Evolutionary conservation across 2,113 vertebrate genomes (phyloP), one percentile per base, ranked within the genome.

Genomic region (Osmerus eperlanus): DNA sequence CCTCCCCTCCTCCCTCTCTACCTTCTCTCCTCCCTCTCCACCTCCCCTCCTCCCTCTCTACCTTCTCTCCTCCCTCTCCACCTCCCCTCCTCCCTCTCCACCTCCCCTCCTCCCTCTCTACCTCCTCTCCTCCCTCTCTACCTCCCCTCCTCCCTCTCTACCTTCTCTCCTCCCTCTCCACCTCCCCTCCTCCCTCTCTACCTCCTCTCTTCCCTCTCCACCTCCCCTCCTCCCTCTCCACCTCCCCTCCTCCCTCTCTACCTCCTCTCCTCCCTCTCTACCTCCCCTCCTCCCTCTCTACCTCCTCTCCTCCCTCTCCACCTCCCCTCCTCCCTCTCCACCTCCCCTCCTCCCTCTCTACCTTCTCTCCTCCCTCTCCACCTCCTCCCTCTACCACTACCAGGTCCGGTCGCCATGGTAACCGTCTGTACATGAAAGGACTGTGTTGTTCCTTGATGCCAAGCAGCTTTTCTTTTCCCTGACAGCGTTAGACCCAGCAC

Each of bases 11-110:
- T 5, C 32, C 41, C 7, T 47, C 7, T 47, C n/a, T n/a, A n/a
- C n/a, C n/a, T n/a, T n/a, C n/a, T n/a, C n/a, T n/a, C 66, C 16
- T 18, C 53, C 53, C 25, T 67, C 65, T 51, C 16, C 14, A 21
- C 29, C 18, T 25, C 14, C 68, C 89, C 89, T 36, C 32, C 7
- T 8, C 7, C 32, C 32, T 8, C 32, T 6, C 32, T 3, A 6
- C 32, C 32, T 8, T 4, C 51, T 56, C 70, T 28, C 32, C 32
- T 6, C 32, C 32, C 7, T 8, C 32, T 36, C 32, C 3, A 5
- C n/a, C n/a, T n/a, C n/a, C n/a, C 32, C 7, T 8, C 7, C 32
- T 5, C 32, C 41, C 7, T 47, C 7, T 47, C 16, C 14, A 21
- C 29, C 18, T 25, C 14, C 68, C 89, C 89, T 36, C 32, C 7